These are phyloP conservation scores for Trachemys scripta DNA, from an alignment of 2,113 vertebrate species.

Conservation along the genomic window DNA sequence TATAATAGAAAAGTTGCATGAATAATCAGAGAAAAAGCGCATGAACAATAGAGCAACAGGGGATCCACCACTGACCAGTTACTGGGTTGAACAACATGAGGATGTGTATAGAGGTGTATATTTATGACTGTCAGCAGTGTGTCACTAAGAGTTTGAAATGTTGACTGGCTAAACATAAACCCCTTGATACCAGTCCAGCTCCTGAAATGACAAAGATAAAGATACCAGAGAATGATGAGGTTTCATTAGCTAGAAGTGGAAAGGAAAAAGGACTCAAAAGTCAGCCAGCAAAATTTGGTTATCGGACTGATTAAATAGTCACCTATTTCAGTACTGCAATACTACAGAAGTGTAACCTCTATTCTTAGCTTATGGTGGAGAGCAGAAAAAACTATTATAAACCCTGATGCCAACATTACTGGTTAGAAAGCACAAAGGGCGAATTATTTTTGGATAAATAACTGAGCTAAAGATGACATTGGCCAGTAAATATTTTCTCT, in stretches of 20 bases:
- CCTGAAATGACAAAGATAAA: background rate
- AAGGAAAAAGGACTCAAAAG: background rate
- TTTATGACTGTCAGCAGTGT: slow-evolving; percentile 36
- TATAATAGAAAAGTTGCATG: slow-evolving; percentile 49
- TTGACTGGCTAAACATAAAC: background rate
- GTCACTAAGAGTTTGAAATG: slow-evolving; percentile 19
- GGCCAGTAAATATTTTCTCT: background rate
- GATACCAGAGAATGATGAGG: background rate
- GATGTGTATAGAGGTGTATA: slow-evolving; percentile 17
- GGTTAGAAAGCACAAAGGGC: background rate
- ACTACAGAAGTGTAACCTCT: background rate
- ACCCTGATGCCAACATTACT: background rate
- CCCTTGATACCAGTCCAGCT: slow-evolving; percentile 21
- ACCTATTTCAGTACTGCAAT: background rate
- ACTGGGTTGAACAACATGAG: background rate
- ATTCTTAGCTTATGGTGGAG: background rate
- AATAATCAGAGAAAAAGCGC: slow-evolving; percentile 24
- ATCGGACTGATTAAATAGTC: background rate
- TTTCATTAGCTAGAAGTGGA: slow-evolving; percentile 6
- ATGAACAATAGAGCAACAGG: slow-evolving; percentile 33
- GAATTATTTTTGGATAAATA: background rate
- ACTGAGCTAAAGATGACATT: background rate
- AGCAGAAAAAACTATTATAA: background rate
- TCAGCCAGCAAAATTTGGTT: background rate
- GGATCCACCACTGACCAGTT: background rate